phyloP scores from a whole-genome alignment of 1,140 invertebrate species.

The Mesaphorura yosii region DNA sequence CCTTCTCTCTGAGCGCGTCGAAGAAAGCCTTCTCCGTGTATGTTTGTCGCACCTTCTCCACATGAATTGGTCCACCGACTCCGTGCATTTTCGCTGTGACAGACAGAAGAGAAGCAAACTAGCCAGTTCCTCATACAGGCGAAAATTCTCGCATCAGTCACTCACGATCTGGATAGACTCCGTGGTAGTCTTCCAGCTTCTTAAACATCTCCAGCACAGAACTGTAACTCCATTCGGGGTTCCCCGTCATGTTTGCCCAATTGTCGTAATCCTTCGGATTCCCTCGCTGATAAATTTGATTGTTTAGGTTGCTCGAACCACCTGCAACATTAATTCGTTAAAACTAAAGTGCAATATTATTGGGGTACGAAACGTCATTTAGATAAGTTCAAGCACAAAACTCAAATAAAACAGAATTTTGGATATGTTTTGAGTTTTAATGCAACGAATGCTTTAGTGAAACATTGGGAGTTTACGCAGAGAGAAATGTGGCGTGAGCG shows the following conservation, averaged over 20 bases:
- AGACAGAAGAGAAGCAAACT: no score
- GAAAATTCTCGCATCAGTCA: background rate
- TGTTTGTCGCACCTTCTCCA: conserved; percentile 13
- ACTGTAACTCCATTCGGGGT: conserved; percentile 76
- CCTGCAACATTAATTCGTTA: no score
- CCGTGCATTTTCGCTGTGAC: conserved; percentile 32
- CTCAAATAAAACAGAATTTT: no score
- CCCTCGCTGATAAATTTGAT: conserved; percentile 56
- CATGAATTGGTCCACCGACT: conserved; percentile 9
- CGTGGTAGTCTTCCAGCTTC: conserved; percentile 42
- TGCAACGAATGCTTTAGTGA: no score
- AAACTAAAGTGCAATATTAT: no score
- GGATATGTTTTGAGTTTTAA: no score
- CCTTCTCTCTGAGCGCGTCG: conserved; percentile 53
- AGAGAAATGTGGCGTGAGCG: no score
- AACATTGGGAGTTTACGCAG: no score
- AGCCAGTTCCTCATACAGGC: background rate
- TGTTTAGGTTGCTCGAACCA: conserved; percentile 52
- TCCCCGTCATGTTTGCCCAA: conserved; percentile 69
- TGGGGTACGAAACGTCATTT: no score
- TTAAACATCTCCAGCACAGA: conserved; percentile 56
- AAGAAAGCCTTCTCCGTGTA: conserved; percentile 35
- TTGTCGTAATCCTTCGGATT: conserved; percentile 69
- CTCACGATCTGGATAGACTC: conserved; percentile 4
- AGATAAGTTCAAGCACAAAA: no score